A percentile compares a stretch with the other conserved stretches of the same genome.
These are phyloP conservation scores for Deilephila elpenor DNA, from an alignment of 2,888 invertebrate species.

Conservation along the genomic window DNA sequence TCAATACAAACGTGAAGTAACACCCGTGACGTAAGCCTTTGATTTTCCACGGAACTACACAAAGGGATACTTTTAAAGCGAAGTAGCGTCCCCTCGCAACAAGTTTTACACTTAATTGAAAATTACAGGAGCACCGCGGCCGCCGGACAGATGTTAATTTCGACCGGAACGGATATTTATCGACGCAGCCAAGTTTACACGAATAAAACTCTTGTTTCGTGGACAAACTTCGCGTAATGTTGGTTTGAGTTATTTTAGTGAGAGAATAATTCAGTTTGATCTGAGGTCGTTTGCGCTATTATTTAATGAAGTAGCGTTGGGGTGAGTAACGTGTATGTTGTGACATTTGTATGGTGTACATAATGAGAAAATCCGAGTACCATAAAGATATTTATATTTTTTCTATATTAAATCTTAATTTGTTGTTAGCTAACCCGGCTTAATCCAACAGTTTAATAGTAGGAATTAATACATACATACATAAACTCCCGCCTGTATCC, in stretches of 20 bases:
- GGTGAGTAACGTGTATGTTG: no score
- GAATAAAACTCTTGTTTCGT: not conserved
- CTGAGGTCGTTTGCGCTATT: not conserved
- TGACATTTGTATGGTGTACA: no score
- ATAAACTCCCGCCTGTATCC: no score
- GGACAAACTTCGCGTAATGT: not conserved
- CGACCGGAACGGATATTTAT: conserved; percentile 46
- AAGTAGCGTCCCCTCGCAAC: conserved; percentile 19
- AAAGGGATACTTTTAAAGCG: conserved; percentile 21
- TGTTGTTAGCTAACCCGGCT: no score
- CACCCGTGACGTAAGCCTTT: conserved; percentile 12
- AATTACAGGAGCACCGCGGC: conserved; percentile 33
- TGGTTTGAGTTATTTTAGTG: not conserved
- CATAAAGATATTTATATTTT: no score
- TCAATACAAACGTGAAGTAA: not conserved
- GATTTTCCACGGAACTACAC: conserved; percentile 21
- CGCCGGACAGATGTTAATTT: conserved; percentile 28
- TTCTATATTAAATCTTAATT: no score
- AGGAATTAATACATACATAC: no score
- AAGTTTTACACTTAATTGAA: conserved; percentile 34
- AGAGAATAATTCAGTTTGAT: not conserved
- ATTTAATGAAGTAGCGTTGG: no score
- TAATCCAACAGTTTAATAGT: no score
- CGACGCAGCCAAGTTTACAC: conserved; percentile 40
- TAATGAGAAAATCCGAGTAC: no score